Base-by-base conservation (phyloP, 37 sponge, comb jelly and placozoan species). In the Bolinopsis microptera region DNA sequence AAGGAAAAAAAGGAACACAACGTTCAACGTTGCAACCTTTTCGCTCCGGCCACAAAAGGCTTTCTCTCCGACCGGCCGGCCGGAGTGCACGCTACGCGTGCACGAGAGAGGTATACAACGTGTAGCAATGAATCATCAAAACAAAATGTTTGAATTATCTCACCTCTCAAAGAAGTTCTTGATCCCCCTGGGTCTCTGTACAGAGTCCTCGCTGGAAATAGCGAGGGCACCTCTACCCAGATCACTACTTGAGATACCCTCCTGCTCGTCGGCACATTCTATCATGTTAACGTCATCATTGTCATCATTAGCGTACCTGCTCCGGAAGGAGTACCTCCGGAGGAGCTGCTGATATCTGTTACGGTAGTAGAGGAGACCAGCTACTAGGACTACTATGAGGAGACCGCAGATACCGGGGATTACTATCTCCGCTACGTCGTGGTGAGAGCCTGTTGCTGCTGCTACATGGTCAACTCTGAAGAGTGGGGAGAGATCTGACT, bases 391-490 rank as follows among this genome's bases (percentile, higher is more conserved):
- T 18, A 80, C 82, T 0, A 80, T 37, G 0, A 80, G 35, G 23
- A 80, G 82, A 2, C 82, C 82, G 30, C 82, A 80, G 37, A 80
- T 34, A 80, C 82, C 82, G 23, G 82, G 82, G 24, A 80, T 80
- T 34, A 80, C 37, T 27, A 80, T 80, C 82, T 80, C 82, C 2
- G 82, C 82, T 21, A 80, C 82, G 82, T 80, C 82, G 82, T 80
- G 82, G 30, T 80, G 82, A 1, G 82, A 80, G 38, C 36, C 24
- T 13, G 82, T 30, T 3, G 13, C 5, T 24, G 31, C 31, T 72
- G 31, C 75, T 21, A 21, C 18, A 3, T 72, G 31, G 27, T n/a
- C 75, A 3, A 24, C 75, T n/a, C 3, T n/a, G n/a, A 3, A 8
- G 18, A 5, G 26, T 8, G 75, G 31, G 18, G 68, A 67, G 13